Evolutionary conservation across 2,888 invertebrate genomes (phyloP).

Genomic region (Cancer borealis): DNA sequence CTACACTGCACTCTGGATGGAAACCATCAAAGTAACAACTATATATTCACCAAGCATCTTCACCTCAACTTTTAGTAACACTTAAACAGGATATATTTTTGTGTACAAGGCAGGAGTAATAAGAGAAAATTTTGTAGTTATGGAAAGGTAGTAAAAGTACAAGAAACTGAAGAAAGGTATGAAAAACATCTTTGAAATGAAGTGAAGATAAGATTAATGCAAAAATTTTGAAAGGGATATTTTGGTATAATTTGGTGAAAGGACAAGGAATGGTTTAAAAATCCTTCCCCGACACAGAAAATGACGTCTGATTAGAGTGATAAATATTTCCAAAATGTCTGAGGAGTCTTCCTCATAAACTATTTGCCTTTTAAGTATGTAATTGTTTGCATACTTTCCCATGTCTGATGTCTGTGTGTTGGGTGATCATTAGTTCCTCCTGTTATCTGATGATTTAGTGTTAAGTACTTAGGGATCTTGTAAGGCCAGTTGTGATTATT

Average conservation of each 20-base stretch:
- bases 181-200: neutral
- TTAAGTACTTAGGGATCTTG: neutral
- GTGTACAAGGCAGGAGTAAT: neutral
- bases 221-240: neutral
- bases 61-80: neutral
- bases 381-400: neutral
- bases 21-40: neutral
- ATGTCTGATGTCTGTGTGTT: neutral
- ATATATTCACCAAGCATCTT: neutral
- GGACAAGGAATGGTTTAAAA: neutral
- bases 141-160: neutral
- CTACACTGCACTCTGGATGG: neutral
- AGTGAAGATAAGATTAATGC: neutral
- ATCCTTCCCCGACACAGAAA: neutral
- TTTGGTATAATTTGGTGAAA: neutral
- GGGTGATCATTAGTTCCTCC: slow-evolving; percentile 13
- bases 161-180: neutral
- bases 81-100: neutral
- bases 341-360: slow-evolving; percentile 44
- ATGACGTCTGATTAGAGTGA: neutral
- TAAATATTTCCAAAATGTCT: neutral
- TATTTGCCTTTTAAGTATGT: neutral
- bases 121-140: neutral
- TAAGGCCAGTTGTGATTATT: neutral
- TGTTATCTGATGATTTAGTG: neutral